Evolutionary conservation across 2,113 vertebrate species (phyloP).

Genomic region (zebrafish (Danio rerio)): DNA sequence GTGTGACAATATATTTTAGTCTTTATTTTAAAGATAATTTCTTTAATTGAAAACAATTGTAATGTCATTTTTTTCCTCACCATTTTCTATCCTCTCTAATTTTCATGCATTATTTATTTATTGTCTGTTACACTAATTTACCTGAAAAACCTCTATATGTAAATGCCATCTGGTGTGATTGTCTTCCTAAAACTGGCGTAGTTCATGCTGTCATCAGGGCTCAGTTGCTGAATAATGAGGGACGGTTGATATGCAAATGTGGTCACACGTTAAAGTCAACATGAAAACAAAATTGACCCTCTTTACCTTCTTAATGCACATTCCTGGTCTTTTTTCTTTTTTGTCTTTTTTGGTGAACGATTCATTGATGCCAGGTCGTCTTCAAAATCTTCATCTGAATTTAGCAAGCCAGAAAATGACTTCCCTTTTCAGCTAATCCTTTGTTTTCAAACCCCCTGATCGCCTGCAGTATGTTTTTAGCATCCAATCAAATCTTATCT

Average conservation of each 20-base stretch:
- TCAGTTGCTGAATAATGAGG: not conserved
- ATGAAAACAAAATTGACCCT: too few relatives aligned
- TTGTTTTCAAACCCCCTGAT: not conserved
- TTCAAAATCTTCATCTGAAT: slow-evolving; percentile 1
- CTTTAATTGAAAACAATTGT: not conserved
- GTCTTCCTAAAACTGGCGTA: not conserved
- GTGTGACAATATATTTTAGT: too few relatives aligned
- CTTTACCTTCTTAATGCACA: not conserved
- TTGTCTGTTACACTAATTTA: too few relatives aligned
- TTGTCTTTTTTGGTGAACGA: not conserved
- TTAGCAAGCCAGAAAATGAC: not conserved
- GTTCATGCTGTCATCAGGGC: not conserved
- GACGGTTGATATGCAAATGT: not conserved
- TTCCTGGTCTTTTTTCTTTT: not conserved
- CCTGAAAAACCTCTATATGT: not conserved
- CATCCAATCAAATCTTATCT: too few relatives aligned
- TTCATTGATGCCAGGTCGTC: not conserved
- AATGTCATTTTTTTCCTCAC: slow-evolving; percentile 68
- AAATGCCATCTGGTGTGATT: not conserved
- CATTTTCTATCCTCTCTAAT: slow-evolving; percentile 49
- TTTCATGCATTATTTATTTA: not conserved
- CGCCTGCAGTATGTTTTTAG: not conserved
- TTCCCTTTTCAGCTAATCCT: not conserved
- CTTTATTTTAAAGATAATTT: not conserved
- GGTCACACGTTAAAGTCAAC: not conserved